Evolutionary conservation across 2,797 vertebrate species (phyloP).

Genomic region (Pogoniulus pusillus): DNA sequence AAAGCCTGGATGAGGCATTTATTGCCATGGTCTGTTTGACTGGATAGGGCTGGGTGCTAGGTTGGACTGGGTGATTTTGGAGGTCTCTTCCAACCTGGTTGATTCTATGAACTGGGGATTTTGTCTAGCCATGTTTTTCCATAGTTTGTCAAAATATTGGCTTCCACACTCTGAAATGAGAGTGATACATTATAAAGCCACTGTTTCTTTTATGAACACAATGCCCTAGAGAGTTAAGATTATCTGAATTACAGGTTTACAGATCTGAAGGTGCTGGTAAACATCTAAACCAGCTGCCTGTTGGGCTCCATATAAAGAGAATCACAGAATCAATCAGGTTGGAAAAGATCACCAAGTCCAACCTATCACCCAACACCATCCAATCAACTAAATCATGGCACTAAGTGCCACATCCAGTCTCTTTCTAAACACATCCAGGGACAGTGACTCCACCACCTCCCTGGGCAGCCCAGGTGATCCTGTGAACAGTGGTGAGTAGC

Average conservation of each 20-base stretch:
- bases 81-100: too few relatives aligned
- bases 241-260: background rate
- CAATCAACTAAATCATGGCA: too few relatives aligned
- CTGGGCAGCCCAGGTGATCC: background rate
- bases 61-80: too few relatives aligned
- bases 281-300: background rate
- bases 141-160: background rate
- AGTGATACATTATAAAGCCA: background rate
- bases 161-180: background rate
- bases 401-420: too few relatives aligned
- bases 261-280: background rate
- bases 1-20: too few relatives aligned
- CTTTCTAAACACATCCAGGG: too few relatives aligned
- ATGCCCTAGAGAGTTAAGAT: background rate
- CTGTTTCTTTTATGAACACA: background rate
- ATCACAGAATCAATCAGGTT: too few relatives aligned
- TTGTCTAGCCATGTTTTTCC: background rate
- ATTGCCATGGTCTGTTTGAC: too few relatives aligned
- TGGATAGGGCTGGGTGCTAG: too few relatives aligned
- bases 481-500: background rate
- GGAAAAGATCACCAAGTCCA: too few relatives aligned
- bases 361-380: too few relatives aligned
- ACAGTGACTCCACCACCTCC: too few relatives aligned
- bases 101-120: background rate
- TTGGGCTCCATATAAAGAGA: background rate